Base-by-base conservation (phyloP, 2,797 vertebrate species). In the Syngnathus rostellatus region DNA sequence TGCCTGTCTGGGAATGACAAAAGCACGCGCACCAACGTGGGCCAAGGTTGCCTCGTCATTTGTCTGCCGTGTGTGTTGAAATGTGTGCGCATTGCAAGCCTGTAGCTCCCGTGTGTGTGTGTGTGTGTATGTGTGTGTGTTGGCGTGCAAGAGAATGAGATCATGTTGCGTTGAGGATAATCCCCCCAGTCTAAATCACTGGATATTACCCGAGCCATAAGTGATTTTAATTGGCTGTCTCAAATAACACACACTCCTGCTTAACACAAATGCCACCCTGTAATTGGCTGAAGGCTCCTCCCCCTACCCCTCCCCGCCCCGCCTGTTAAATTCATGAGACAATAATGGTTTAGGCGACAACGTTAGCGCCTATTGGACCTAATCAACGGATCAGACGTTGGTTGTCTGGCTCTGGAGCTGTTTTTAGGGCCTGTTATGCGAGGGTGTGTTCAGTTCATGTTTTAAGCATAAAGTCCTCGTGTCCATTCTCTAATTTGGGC, bases 151-250 rank as follows among this genome's bases (percentile, higher is more conserved):
- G 82, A 87, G 87, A 90, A 88, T 84, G 81, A 87, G 89, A 89
- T 91, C 84, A 77, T 71, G 81, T 91, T 89, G 85, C 86, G 48
- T 74, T 76, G 38, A 71, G 84, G 85, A 86, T 92, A 90, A 92
- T 92, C 89, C 89, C 73, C 41, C 84, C 82, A 82, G 78, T 83
- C 85, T 90, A 88, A 89, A 87, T 88, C 83, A 82, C 68, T 83
- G 83, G 81, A 88, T 91, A 89, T 89, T 84, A 88, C 78, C 80
- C 78, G 75, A 63, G 76, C 82, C 83, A 85, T 88, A 92, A 90
- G 85, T 90, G 85, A 90, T 90, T 92, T 92, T 91, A 91, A 92
- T 91, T 90, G 90, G 88, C 78, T 82, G 84, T 91, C 89, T 91
- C 86, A 80, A 84, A 84, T 90, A 84, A 88, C 90, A 85, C 74